Evolutionary conservation across 2,888 invertebrate genomes (phyloP), one percentile per base, ranked within the genome.

Genomic region (Zygaena filipendulae): DNA sequence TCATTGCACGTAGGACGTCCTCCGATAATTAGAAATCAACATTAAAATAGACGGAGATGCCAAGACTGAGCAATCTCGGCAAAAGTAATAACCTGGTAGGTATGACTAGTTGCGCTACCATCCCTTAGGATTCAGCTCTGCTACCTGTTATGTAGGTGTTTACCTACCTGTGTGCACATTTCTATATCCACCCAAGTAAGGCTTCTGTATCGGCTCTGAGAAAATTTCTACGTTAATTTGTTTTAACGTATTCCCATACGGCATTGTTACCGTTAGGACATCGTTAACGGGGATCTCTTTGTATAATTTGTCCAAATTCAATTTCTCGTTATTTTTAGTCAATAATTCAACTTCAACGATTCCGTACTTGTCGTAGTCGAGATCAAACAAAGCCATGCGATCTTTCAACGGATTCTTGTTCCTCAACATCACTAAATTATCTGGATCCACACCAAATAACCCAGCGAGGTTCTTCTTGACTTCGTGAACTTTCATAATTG

Each of bases 171-270:
- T 90, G 27, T 81, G 55, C 41, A 82, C 83, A 59, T 95, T 84
- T 34, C 83, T 80, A 64, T 89, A 95, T 16, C 95, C 95, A 27
- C 94, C 92, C 41, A 89, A 64, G 68, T 87, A 91, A 0, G 92
- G 91, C 53, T 94, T 95, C 21, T 77, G 53, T 19, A 88, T 87
- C 1, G 58, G 59, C 12, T 67, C 59, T 5, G 58, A 64, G 40
- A 75, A 77, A 49, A 81, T 59, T 58, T 81, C 81, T 8, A 81
- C 81, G 40, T 75, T 81, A 5, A 81, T 51, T 43, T 70, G 63
- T 39, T 69, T 77, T 2, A 61, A 19, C 2, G 59, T 61, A 27
- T 41, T 49, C 3, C 77, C 81, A 35, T 67, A 63, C 0, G 71
- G 74, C 11, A 81, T 69, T 32, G 56, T 56, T 3, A 81, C 75